These are phyloP conservation scores for Pycnonotus jocosus DNA, from an alignment of 2,113 vertebrate genomes.

Conservation along the genomic window DNA sequence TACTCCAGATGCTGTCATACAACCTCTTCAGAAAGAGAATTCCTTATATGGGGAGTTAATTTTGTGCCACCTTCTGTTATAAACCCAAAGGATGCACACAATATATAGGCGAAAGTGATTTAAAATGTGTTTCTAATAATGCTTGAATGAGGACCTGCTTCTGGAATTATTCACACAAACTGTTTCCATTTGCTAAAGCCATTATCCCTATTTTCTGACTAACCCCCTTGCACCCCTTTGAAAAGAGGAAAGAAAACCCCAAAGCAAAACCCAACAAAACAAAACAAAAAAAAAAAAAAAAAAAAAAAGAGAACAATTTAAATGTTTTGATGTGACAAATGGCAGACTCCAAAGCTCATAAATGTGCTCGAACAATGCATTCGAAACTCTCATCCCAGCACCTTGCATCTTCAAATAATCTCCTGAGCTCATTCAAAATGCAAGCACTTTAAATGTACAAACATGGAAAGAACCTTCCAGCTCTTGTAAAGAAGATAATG, in stretches of 20 bases:
- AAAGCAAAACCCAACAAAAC: neutral
- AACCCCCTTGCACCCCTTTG: neutral
- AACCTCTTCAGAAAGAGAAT: neutral
- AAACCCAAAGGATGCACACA: neutral
- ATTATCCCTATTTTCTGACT: neutral
- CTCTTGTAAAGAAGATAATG: neutral
- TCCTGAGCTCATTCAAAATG: conserved; percentile 3
- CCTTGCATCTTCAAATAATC: neutral
- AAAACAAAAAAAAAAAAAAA: no score
- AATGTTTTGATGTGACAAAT: neutral
- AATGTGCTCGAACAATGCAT: neutral
- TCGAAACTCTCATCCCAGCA: neutral
- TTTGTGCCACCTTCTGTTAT: neutral
- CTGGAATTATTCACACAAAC: neutral
- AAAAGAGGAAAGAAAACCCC: neutral
- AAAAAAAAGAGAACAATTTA: neutral
- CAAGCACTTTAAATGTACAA: neutral
- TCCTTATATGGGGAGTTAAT: neutral
- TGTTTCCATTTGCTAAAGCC: neutral
- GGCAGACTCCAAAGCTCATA: neutral
- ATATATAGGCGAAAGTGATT: neutral
- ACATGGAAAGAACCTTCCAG: neutral
- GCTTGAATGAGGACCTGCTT: neutral
- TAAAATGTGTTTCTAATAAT: neutral
- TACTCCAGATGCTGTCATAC: neutral